Evolutionary conservation across 2,113 vertebrate species (phyloP), one percentile per base, ranked within the genome.

Genomic region (Monopterus albus): DNA sequence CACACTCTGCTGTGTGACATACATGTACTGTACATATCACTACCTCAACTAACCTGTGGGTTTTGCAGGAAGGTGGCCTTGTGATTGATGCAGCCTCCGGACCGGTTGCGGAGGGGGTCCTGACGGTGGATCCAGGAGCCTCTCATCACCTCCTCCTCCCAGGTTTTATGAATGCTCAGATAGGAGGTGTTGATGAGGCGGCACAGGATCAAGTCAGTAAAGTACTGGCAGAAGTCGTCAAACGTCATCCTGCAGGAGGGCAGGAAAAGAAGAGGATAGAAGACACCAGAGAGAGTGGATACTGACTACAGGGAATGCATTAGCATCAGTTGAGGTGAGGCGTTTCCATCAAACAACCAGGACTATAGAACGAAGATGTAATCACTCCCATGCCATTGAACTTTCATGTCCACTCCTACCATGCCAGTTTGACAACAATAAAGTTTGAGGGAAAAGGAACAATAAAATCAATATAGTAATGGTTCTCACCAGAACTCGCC

Each of bases 151-250:
- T 93, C 94, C 88, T 99, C 97, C 84, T 99, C 98, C 98, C 97
- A 99, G 1, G 98, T 99, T 88, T 99, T 99, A 78, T 99, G 96
- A 91, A 99, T 95, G 92, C 96, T 99, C 91, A 99, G 91, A 87
- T 97, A 95, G 26, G 98, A 99, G 0, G 98, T 99, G 91, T 99
- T 99, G 66, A 99, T 96, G 69, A 99, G 91, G 14, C 96, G 95
- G 79, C 98, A 99, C 84, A 99, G 93, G 82, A 99, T 96, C 75
- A 99, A 92, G 88, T 99, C 98, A 0, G 97, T 99, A 91, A 96
- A 99, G 85, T 97, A 93, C 23, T 90, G 95, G 83, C 95, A 96
- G 93, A 98, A 89, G 60, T 99, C 97, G 36, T 98, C 96, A 0
- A 99, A 99, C 0, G 94, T 95, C 98, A 99, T 99, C 98, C 98